A percentile compares a stretch with the other conserved stretches of the same genome.
phyloP scores from a whole-genome alignment of 2,113 vertebrate genomes.

The Thymallus thymallus region DNA sequence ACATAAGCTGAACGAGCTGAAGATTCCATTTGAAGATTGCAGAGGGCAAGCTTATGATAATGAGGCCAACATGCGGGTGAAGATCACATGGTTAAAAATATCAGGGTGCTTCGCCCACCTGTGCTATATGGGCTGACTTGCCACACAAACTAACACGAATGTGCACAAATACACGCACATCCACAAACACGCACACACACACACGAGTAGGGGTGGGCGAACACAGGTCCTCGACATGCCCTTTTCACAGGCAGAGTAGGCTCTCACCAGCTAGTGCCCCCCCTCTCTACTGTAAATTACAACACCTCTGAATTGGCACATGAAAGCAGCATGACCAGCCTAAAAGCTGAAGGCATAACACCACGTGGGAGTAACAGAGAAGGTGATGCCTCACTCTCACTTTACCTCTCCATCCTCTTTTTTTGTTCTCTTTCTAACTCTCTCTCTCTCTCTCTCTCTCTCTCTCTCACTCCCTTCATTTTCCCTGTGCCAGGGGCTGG shows the following conservation, averaged over 20 bases:
- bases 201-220: too few relatives aligned
- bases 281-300: too few relatives aligned
- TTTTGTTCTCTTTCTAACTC: too few relatives aligned
- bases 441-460: not conserved
- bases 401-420: not conserved
- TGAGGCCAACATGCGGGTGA: too few relatives aligned
- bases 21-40: too few relatives aligned
- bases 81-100: constrained; percentile 25
- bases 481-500: not conserved
- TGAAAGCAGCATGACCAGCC: constrained; percentile 6
- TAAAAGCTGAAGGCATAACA: constrained; percentile 20
- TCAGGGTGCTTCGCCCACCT: constrained; percentile 8
- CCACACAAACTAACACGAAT: not conserved
- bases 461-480: not conserved
- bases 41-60: too few relatives aligned
- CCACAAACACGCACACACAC: not conserved
- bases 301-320: not conserved
- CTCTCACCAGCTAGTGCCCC: too few relatives aligned
- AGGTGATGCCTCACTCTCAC: constrained; percentile 12
- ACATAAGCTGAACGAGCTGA: too few relatives aligned
- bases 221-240: too few relatives aligned
- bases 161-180: not conserved
- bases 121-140: too few relatives aligned
- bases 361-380: constrained; percentile 34
- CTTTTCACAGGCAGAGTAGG: too few relatives aligned